Conservation (phyloP, 1,140 invertebrate genomes). For the Calephelis virginiensis region DNA sequence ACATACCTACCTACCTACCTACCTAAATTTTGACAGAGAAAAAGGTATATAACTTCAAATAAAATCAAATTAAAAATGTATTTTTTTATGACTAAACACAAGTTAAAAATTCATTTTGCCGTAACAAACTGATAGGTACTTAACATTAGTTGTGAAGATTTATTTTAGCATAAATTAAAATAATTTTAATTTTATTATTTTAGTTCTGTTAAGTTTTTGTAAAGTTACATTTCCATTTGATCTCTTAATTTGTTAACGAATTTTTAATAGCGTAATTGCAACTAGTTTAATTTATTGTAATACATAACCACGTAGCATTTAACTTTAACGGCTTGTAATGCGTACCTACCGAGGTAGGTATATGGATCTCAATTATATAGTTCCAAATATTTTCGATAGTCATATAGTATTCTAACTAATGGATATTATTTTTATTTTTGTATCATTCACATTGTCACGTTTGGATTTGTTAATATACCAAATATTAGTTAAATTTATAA, state of each 20-base stretch:
- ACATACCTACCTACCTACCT: no score
- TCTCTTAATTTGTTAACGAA: conserved; percentile 68
- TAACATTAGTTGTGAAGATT: neutral
- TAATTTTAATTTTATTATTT: conserved; percentile 24
- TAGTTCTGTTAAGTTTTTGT: conserved; percentile 69
- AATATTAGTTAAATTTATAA: conserved; percentile 65
- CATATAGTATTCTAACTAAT: conserved; percentile 48
- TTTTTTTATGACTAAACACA: neutral
- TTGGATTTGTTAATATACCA: conserved; percentile 59
- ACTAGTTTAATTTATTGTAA: conserved; percentile 67
- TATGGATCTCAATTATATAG: conserved; percentile 72
- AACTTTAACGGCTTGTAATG: conserved; percentile 42
- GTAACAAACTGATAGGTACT: neutral
- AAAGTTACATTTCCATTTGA: conserved; percentile 70
- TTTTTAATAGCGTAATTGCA: conserved; percentile 54
- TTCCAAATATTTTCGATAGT: conserved; percentile 72
- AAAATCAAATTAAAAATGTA: no score
- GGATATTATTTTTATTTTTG: conserved; percentile 36
- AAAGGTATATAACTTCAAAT: neutral
- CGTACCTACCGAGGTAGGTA: conserved; percentile 5
- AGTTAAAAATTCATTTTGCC: conserved; percentile 2
- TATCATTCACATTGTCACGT: conserved; percentile 27
- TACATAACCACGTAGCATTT: conserved; percentile 46
- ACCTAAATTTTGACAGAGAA: neutral
- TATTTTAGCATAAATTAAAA: conserved; percentile 6